Conservation (phyloP, 2,888 invertebrate genomes). For the Allolobophora icterica region DNA sequence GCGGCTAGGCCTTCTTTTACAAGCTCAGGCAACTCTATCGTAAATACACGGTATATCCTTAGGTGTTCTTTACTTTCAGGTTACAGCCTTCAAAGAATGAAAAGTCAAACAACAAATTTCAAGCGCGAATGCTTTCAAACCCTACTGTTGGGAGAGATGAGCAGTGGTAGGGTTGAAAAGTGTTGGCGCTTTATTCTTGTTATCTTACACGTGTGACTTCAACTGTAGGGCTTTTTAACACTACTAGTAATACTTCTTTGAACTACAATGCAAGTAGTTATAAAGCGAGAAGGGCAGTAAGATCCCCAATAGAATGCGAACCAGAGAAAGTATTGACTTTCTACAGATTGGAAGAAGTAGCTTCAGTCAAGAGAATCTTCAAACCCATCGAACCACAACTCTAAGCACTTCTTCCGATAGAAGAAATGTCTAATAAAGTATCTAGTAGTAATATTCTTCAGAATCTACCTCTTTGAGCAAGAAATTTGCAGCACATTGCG, state of each 20-base stretch:
- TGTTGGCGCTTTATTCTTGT: not conserved
- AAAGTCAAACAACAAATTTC: not conserved
- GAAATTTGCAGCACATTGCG: constrained; percentile 62
- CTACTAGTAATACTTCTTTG: not conserved
- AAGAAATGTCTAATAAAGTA: not conserved
- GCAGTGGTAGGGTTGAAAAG: not conserved
- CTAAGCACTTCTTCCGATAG: too few relatives aligned
- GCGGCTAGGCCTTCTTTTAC: too few relatives aligned
- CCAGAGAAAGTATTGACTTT: not conserved
- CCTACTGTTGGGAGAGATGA: not conserved
- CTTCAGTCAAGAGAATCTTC: too few relatives aligned
- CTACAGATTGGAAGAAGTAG: too few relatives aligned
- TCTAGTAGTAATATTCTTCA: not conserved
- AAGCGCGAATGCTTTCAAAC: not conserved
- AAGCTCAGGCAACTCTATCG: too few relatives aligned
- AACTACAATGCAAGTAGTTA: not conserved
- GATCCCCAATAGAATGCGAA: not conserved
- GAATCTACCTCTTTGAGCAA: constrained; percentile 63
- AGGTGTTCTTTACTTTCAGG: constrained; percentile 64
- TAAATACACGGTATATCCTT: constrained; percentile 56
- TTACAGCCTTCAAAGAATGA: constrained; percentile 61
- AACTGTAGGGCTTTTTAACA: not conserved
- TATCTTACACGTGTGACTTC: not conserved
- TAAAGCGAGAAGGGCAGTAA: not conserved
- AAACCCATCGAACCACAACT: not conserved